phyloP scores from a whole-genome alignment of 2,797 vertebrate species.

The Triplophysa bombifrons region DNA sequence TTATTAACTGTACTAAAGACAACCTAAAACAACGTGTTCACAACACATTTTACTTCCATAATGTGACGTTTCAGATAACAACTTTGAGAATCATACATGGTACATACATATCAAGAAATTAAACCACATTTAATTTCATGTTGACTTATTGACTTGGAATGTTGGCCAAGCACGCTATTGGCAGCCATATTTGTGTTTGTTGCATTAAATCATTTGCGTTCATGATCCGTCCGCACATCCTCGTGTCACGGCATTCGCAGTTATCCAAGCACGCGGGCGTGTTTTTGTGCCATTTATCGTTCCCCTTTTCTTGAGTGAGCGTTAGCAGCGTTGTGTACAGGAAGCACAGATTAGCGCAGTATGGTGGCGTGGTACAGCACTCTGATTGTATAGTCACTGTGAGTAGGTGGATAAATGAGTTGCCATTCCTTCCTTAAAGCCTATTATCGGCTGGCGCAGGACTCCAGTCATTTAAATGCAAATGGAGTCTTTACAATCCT shows the following conservation, averaged over 20 bases:
- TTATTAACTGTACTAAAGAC: too few species aligned
- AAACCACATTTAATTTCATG: not conserved
- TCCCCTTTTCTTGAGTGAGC: constrained; percentile 19
- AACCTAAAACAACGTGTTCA: too few species aligned
- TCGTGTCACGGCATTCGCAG: constrained; percentile 19
- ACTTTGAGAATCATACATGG: too few species aligned
- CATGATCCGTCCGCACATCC: not conserved
- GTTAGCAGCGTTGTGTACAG: constrained; percentile 42
- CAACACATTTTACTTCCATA: too few species aligned
- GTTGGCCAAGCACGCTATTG: not conserved
- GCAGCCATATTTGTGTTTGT: not conserved
- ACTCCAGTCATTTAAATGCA: constrained; percentile 64
- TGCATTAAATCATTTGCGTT: not conserved
- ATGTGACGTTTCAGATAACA: too few species aligned
- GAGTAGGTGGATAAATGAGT: constrained; percentile 70
- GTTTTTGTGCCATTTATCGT: constrained; percentile 33
- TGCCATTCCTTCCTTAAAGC: constrained; percentile 66
- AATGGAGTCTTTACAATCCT: constrained; percentile 62
- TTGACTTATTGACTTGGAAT: too few species aligned
- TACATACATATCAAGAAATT: not conserved
- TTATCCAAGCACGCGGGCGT: constrained; percentile 1
- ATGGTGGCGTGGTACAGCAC: constrained; percentile 48
- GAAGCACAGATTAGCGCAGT: constrained; percentile 57
- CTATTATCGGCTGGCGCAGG: constrained; percentile 66
- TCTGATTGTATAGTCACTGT: constrained; percentile 56